Evolutionary conservation across 2,797 vertebrate genomes (phyloP), one percentile per base, ranked within the genome.

Genomic region (Cottoperca gobio): DNA sequence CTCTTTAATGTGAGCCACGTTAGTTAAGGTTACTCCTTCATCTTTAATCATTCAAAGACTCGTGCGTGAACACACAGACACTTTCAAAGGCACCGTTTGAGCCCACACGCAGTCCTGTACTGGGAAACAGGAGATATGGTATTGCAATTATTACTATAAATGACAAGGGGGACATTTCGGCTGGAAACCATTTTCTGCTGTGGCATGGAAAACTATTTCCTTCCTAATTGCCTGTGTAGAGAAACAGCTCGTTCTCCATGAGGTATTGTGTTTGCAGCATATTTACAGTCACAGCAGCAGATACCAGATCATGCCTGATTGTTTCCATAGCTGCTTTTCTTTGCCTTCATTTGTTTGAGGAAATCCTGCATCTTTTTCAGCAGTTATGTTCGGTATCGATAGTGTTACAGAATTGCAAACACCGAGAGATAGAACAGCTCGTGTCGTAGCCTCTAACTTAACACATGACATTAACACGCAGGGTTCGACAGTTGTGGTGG

Each of bases 151-250:
- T 70, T 59, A 67, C 64, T 39, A 66, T 62, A 86, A 87, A 86
- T 70, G 77, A 78, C 70, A 77, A n/a, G 48, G 33, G 43, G 90
- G 86, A 89, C 87, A 89, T 91, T 91, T 91, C 16, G 35, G 26
- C 63, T 64, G 67, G 78, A 82, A 88, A 79, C 65, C 31, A 83
- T 79, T 87, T 88, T 63, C 55, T 79, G 40, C 46, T 72, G 35
- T 64, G 73, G 60, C 59, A 77, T 8, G 49, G 23, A 76, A 68
- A 85, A 65, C 21, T 42, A 31, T 79, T 82, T 75, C 19, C 54
- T 59, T 40, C 76, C 19, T 46, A 61, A 76, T 73, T 40, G 5
- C 3, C 10, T 49, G 53, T 23, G 49, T 7, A 48, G 37, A 28
- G 53, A 39, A 9, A 46, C 23, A 6, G 17, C 72, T 23, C 4